phyloP scores from a whole-genome alignment of 2,888 invertebrate genomes.

The Tenthredo notha region DNA sequence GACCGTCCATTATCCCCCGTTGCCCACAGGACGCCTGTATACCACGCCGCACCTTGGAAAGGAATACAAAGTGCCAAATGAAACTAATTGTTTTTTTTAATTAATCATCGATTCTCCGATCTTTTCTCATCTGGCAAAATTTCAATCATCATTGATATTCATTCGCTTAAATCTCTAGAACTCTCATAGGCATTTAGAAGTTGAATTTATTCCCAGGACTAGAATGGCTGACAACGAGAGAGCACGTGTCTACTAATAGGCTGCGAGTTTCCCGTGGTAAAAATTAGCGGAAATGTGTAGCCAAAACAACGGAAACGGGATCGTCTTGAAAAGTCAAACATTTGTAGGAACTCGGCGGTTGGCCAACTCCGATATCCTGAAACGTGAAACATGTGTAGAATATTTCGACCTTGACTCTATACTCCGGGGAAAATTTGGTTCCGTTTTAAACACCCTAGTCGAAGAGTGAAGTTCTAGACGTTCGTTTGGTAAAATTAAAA shows the following conservation, averaged over 20 bases:
- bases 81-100: slow-evolving; percentile 27
- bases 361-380: slow-evolving; percentile 59
- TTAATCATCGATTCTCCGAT: slow-evolving; percentile 2
- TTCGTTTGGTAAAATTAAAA: neutral
- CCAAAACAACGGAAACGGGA: slow-evolving; percentile 61
- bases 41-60: neutral
- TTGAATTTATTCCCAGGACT: neutral
- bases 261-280: slow-evolving; percentile 24
- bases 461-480: neutral
- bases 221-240: slow-evolving; percentile 8
- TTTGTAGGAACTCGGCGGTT: slow-evolving; percentile 57
- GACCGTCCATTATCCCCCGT: slow-evolving; percentile 71
- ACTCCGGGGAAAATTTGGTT: slow-evolving; percentile 16
- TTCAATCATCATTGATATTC: neutral
- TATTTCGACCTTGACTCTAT: neutral
- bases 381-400: slow-evolving; percentile 46
- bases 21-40: slow-evolving; percentile 35
- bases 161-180: neutral
- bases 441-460: neutral
- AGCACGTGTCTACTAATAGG: slow-evolving; percentile 49
- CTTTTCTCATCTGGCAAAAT: neutral
- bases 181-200: neutral
- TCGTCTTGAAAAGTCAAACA: slow-evolving; percentile 62
- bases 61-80: slow-evolving; percentile 19
- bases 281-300: slow-evolving; percentile 62